These are phyloP conservation scores for Caenorhabditis remanei DNA, from an alignment of 1,140 invertebrate species.

Conservation along the genomic window DNA sequence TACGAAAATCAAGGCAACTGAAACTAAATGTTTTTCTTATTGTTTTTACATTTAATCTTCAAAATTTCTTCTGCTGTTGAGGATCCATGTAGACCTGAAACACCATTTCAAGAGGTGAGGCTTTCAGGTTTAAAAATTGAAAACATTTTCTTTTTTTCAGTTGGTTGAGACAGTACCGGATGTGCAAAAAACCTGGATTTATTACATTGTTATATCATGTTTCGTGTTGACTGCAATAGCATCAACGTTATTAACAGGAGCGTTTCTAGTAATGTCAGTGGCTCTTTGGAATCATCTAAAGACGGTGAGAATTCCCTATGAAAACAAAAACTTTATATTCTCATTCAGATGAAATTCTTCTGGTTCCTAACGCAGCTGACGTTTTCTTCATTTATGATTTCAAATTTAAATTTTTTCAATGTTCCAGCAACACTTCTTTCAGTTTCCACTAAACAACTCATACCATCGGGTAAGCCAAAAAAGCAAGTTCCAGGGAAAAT, in stretches of 20 bases:
- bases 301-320: not conserved
- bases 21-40: no score
- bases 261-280: not conserved
- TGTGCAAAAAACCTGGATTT: not conserved
- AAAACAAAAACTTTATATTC: not conserved
- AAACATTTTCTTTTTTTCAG: not conserved
- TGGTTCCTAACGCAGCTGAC: not conserved
- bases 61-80: no score
- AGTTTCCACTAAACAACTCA: not conserved
- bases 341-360: constrained; percentile 9
- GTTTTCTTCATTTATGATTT: not conserved
- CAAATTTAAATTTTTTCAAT: constrained; percentile 1
- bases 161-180: not conserved
- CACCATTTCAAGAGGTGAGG: not conserved
- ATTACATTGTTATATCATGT: not conserved
- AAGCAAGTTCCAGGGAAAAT: no score
- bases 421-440: not conserved
- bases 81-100: not conserved
- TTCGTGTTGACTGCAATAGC: not conserved
- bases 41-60: no score
- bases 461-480: not conserved
- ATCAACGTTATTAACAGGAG: not conserved
- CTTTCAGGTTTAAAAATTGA: not conserved
- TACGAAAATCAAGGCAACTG: no score
- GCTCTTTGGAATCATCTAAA: not conserved